Percentiles rank a stretch among this genome's conserved stretches.
Conservation (phyloP, 2,888 invertebrate species). For the Hylaea fasciaria region DNA sequence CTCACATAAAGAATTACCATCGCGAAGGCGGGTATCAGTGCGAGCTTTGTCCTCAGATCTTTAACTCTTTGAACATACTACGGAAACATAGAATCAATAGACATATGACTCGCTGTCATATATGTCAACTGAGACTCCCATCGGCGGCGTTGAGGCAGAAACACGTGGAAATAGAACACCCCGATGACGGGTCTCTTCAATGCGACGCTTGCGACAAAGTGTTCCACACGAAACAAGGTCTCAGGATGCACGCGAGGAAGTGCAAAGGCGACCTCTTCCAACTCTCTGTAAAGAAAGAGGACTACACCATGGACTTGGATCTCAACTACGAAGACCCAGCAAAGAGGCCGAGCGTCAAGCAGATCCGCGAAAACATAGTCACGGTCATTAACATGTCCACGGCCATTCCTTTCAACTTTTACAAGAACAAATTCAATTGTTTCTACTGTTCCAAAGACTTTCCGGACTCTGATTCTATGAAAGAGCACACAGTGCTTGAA, state of each 20-base stretch:
- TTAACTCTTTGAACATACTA: slow-evolving; percentile 71
- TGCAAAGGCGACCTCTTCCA: slow-evolving; percentile 66
- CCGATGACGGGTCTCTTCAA: slow-evolving; percentile 72
- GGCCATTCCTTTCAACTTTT: slow-evolving; percentile 78
- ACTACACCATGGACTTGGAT: slow-evolving; percentile 67
- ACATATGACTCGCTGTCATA: slow-evolving; percentile 70
- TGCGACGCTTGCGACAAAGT: slow-evolving; percentile 73
- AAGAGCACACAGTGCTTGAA: slow-evolving; percentile 70
- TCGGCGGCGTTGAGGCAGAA: slow-evolving; percentile 74
- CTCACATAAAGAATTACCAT: slow-evolving; percentile 78
- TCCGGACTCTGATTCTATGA: slow-evolving; percentile 71
- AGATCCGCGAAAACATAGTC: slow-evolving; percentile 74
- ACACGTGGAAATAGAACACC: slow-evolving; percentile 74
- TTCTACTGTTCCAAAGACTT: slow-evolving; percentile 80
- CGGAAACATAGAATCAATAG: slow-evolving; percentile 72
- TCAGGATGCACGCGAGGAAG: slow-evolving; percentile 73
- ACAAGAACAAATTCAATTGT: slow-evolving; percentile 79
- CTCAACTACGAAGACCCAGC: slow-evolving; percentile 60
- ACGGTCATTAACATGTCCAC: slow-evolving; percentile 79
- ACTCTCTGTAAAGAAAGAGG: slow-evolving; percentile 66
- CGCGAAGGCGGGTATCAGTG: slow-evolving; percentile 77
- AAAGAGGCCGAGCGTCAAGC: slow-evolving; percentile 73
- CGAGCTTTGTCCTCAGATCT: slow-evolving; percentile 69
- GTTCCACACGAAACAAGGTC: slow-evolving; percentile 76
- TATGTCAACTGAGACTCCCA: slow-evolving; percentile 72